These are phyloP conservation scores for Sternarchorhynchus goeldii DNA, from an alignment of 2,797 vertebrate species.

Conservation along the genomic window DNA sequence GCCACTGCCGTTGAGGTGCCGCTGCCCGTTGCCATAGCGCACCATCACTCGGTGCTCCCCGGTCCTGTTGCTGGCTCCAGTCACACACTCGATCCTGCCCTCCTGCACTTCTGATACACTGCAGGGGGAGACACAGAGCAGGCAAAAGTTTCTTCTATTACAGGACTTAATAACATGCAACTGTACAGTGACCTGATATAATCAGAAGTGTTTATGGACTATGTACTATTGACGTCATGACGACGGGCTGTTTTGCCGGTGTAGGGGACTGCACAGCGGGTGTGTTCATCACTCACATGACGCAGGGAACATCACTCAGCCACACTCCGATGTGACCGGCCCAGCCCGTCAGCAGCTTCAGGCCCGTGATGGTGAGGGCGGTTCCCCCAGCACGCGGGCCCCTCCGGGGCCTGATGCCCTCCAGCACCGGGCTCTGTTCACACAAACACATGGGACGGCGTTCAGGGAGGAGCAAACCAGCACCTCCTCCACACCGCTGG, in stretches of 20 bases:
- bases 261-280: not conserved
- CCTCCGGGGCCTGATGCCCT: slow-evolving; percentile 80
- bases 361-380: slow-evolving; percentile 82
- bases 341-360: slow-evolving; percentile 86
- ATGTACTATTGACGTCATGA: too few species aligned
- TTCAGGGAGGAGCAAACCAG: not conserved
- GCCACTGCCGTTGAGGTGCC: slow-evolving; percentile 72
- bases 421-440: slow-evolving; percentile 85
- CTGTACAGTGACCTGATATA: too few species aligned
- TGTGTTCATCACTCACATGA: slow-evolving; percentile 77
- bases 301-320: slow-evolving; percentile 85
- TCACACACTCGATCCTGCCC: slow-evolving; percentile 82
- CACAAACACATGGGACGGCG: slow-evolving; percentile 2
- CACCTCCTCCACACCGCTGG: not conserved
- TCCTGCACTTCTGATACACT: slow-evolving; percentile 80
- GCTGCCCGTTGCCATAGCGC: slow-evolving; percentile 80
- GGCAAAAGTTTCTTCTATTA: not conserved
- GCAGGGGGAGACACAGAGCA: slow-evolving; percentile 14
- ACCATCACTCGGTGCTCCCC: slow-evolving; percentile 80
- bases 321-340: slow-evolving; percentile 81
- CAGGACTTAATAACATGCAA: not conserved
- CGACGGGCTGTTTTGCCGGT: not conserved
- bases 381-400: slow-evolving; percentile 93
- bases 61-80: slow-evolving; percentile 78
- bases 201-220: too few species aligned